Base-by-base conservation (phyloP, 1,140 invertebrate genomes). In the Ruditapes philippinarum region DNA sequence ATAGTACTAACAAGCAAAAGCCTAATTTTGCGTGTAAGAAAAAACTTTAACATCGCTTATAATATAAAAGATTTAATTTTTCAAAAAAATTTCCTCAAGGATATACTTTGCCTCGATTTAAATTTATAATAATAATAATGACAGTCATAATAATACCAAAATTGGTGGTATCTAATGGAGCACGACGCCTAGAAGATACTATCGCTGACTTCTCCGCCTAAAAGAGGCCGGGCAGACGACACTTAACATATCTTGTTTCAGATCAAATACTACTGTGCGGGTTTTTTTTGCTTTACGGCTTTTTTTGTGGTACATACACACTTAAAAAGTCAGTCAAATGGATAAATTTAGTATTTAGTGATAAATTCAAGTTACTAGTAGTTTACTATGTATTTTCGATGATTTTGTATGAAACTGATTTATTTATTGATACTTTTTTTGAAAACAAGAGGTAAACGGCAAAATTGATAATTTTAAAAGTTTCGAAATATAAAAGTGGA, bases 131-230 rank as follows among this genome's bases (percentile, higher is more conserved):
- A 65, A n/a, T n/a, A n/a, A n/a, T n/a, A 14, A 74, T 84, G 62
- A 84, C 82, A 84, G 65, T 4, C 36, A 36, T 36, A 54, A 73
- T 73, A 73, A 84, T 73, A 25, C 73, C 68, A 51, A 84, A 70
- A 84, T 84, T 84, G 65, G 62, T 28, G 31, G 22, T 54, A 36
- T 40, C 82, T 84, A 84, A 84, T 84, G 82, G 74, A 73, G 82
- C 82, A 70, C 7, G 62, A 73, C 82, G 38, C 40, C 40, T 5
- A 70, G 22, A n/a, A 84, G 82, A 84, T 84, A 28, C 28, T 84
- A 84, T 84, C 82, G 28, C 12, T 40, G 51, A 51, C 62, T 84
- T 73, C 60, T 68, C 82, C 82, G 82, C 82, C 82, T 49, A 3
- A 78, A 78, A 78, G 49, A 78, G 74, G 74, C 17, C 49, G 74